Conservation (phyloP, 2,797 vertebrate species). For the Natrix natrix region DNA sequence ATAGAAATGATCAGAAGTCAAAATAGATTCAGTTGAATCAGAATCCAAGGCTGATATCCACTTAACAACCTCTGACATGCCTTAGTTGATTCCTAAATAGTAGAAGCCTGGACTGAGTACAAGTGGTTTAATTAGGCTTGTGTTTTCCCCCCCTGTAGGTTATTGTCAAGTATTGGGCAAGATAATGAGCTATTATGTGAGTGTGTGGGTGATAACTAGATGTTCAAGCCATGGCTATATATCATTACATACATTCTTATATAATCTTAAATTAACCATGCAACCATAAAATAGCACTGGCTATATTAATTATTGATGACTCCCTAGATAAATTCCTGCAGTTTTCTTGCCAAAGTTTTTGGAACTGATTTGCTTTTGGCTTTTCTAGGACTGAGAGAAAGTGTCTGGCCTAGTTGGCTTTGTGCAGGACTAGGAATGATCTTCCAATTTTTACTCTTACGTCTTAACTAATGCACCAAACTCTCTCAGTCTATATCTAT, state of each 20-base stretch:
- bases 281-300: background rate
- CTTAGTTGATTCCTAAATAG: background rate
- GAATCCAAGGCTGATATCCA: background rate
- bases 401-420: background rate
- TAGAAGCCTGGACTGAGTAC: background rate
- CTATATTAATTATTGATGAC: background rate
- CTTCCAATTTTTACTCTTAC: background rate
- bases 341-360: background rate
- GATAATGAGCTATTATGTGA: background rate
- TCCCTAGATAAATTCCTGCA: background rate
- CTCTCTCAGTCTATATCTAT: background rate
- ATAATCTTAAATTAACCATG: background rate
- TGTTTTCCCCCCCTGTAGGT: fast-evolving
- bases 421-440: background rate
- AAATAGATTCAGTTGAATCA: background rate
- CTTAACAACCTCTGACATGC: background rate
- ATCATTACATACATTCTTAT: background rate
- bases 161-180: background rate
- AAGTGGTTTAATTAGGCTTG: background rate
- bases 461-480: background rate
- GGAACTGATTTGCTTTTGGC: background rate
- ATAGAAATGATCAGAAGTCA: background rate
- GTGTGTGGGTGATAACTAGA: background rate
- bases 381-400: background rate
- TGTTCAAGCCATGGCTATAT: background rate